Base-by-base conservation (phyloP, 2,888 invertebrate genomes). In the Drosophila ezoana region DNA sequence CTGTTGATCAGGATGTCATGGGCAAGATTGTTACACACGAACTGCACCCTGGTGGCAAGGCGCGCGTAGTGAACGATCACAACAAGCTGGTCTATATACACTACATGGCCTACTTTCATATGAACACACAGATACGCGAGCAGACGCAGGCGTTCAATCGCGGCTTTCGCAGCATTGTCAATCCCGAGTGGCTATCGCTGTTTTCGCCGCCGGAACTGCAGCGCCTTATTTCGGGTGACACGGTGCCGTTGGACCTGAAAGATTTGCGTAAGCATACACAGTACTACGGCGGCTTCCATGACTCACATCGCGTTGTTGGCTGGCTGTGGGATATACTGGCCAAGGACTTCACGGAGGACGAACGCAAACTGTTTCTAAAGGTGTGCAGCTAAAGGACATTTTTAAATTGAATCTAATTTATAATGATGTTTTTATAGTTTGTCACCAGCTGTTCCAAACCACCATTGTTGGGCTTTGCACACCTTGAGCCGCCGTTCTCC, bases 71-170 rank as follows among this genome's bases (percentile, higher is more conserved):
- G 20, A 98, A 97, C 1, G 98, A 98, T 92, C 98, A 98, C 91
- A 99, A 99, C 93, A 99, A 98, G 97, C 97, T 99, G 81, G 97
- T 98, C 90, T 99, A 99, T 92, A 98, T 99, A 57, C 99, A 99
- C 92, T 94, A 98, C 90, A 98, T 98, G 98, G 99, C 99, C 0
- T 98, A 98, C 93, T 99, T 99, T 92, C 95, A 98, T 73, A 99
- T 99, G 97, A 98, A 99, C 91, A 96, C 97, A 9, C 99, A 99
- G 93, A 99, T 99, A 76, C 97, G 97, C 89, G 98, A 99, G 79
- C 99, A 99, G 93, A 98, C 98, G 0, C 95, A 96, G 48, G 98
- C 99, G 8, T 99, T 99, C 91, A 98, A 99, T 75, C 95, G 96
- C 87, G 99, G 99, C 3, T 99, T 99, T 91, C 95, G 98, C 73